Conservation (phyloP, 2,113 vertebrate genomes). For the Rattus rattus region DNA sequence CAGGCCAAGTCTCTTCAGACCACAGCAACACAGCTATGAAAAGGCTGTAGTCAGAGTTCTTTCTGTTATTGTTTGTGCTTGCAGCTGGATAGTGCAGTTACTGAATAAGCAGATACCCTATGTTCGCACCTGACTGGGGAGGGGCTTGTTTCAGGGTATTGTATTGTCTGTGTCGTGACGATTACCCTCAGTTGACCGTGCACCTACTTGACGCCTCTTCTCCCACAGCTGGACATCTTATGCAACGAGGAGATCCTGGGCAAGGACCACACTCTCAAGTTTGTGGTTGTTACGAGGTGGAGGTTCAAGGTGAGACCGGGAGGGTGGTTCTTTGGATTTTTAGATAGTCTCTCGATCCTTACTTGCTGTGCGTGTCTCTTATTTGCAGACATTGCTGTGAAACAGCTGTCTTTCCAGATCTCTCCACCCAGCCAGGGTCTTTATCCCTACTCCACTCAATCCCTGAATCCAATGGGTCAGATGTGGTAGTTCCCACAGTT, state of each 20-base stretch:
- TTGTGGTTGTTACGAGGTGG: constrained; percentile 99
- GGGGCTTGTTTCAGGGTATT: not conserved
- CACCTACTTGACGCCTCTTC: constrained; percentile 39
- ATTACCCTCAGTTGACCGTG: too few relatives aligned
- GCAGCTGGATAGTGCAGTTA: not conserved
- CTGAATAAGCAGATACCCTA: not conserved
- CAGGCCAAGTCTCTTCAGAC: not conserved
- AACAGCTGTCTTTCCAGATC: not conserved
- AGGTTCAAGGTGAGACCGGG: constrained; percentile 95
- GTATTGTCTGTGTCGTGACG: not conserved
- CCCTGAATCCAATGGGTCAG: not conserved
- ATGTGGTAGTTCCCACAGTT: not conserved
- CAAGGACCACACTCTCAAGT: constrained; percentile 99
- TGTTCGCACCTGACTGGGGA: not conserved
- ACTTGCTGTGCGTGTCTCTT: not conserved
- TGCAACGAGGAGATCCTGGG: constrained; percentile 99
- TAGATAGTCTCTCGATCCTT: not conserved
- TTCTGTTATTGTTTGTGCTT: not conserved
- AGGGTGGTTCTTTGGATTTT: not conserved
- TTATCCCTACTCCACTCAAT: not conserved
- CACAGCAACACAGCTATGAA: not conserved
- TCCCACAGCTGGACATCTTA: constrained; percentile 97
- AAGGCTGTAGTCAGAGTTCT: too few relatives aligned
- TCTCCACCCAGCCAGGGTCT: not conserved
- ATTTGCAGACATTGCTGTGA: not conserved